Percentiles rank a stretch among this genome's conserved stretches.
Conservation (phyloP, 1,140 invertebrate species). For the Chrysomallon squamiferum region DNA sequence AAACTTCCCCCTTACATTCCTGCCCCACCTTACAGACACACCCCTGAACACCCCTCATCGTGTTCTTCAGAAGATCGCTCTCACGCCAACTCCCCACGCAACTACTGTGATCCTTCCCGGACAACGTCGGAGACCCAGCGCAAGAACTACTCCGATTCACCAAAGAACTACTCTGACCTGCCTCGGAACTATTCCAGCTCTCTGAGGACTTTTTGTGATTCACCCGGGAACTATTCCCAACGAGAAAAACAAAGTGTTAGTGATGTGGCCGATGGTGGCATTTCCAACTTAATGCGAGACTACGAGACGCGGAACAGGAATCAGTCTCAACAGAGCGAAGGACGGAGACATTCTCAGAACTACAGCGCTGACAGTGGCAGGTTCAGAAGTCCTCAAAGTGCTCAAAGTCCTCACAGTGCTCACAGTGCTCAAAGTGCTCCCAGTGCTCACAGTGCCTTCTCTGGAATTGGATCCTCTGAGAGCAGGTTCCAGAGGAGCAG, state of each 20-base stretch:
- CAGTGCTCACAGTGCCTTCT: too few relatives aligned
- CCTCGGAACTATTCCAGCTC: neutral
- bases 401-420: too few relatives aligned
- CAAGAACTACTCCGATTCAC: too few relatives aligned
- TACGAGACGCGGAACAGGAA: neutral
- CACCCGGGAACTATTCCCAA: too few relatives aligned
- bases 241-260: too few relatives aligned
- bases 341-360: neutral
- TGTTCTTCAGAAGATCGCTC: conserved; percentile 10
- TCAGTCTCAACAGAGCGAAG: neutral
- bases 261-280: too few relatives aligned
- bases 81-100: conserved; percentile 11
- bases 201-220: neutral
- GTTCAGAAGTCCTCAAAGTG: neutral
- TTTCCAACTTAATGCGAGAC: neutral
- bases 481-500: neutral
- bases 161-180: neutral
- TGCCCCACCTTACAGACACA: conserved; percentile 44
- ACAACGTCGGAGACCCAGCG: neutral
- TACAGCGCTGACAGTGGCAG: neutral
- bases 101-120: neutral
- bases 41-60: conserved; percentile 12
- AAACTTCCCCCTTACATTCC: conserved; percentile 40
- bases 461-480: too few relatives aligned
- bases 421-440: too few relatives aligned